phyloP scores from a whole-genome alignment of 2,113 vertebrate species.

The Bucco capensis region DNA sequence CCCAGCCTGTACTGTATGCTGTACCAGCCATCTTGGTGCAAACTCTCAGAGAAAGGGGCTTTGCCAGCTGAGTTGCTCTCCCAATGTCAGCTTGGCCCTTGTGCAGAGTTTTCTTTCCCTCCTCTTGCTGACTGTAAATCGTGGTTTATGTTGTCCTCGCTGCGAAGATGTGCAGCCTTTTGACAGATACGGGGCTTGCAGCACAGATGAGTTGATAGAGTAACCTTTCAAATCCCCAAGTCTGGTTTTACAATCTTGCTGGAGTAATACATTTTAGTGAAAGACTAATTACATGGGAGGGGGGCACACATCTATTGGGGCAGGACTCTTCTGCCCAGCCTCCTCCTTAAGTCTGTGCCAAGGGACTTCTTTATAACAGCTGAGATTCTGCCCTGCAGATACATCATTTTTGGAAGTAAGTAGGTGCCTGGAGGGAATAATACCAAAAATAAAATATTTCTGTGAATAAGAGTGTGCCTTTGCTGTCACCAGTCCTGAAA shows the following conservation, averaged over 20 bases:
- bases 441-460: background rate
- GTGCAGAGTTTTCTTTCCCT: background rate
- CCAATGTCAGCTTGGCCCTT: background rate
- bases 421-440: background rate
- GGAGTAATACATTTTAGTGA: background rate
- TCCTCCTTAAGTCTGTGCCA: background rate
- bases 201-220: background rate
- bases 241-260: background rate
- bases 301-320: too few species aligned
- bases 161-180: background rate
- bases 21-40: background rate
- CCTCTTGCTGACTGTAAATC: background rate
- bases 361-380: background rate
- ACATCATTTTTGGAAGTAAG: background rate
- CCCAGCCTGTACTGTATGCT: background rate
- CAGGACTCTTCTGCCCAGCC: background rate
- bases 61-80: background rate
- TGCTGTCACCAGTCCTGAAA: background rate
- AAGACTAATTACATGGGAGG: background rate
- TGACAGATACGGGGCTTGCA: background rate
- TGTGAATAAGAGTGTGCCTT: background rate
- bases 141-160: accelerated
- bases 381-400: background rate
- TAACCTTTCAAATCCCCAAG: background rate
- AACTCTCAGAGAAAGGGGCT: background rate